Evolutionary conservation across 2,113 vertebrate species (phyloP).

Genomic region (Gobio gobio): DNA sequence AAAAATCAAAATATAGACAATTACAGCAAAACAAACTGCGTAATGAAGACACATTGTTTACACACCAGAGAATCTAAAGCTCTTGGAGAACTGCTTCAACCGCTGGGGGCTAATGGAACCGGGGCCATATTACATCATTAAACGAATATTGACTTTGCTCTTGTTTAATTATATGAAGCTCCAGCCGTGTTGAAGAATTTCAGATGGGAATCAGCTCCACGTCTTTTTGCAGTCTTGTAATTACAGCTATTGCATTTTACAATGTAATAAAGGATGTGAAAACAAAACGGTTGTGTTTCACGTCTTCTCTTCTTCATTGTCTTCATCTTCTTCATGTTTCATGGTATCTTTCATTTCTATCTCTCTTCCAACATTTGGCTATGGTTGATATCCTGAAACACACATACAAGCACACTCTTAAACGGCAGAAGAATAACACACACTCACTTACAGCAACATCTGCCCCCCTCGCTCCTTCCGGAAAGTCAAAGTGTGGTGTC

Average conservation of each 20-base stretch:
- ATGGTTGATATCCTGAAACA: background rate
- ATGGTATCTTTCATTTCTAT: background rate
- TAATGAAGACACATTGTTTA: slow-evolving; percentile 27
- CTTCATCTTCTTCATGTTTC: background rate
- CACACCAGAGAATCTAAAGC: slow-evolving; percentile 26
- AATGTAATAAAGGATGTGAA: background rate
- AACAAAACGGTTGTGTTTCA: background rate
- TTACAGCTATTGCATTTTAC: background rate
- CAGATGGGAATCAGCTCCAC: background rate
- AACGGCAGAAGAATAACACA: background rate
- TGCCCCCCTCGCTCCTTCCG: background rate
- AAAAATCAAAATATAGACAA: slow-evolving; percentile 33
- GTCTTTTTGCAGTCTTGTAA: background rate
- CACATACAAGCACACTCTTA: background rate
- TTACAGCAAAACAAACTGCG: slow-evolving; percentile 30
- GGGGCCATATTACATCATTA: slow-evolving; percentile 18
- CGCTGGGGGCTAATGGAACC: slow-evolving; percentile 30
- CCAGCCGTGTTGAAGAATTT: background rate
- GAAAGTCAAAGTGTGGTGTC: slow-evolving; percentile 18
- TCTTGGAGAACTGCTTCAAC: background rate
- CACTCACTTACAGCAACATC: background rate
- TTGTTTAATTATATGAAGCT: slow-evolving; percentile 21
- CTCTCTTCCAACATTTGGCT: background rate
- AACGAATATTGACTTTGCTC: slow-evolving; percentile 28
- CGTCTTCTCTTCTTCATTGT: background rate